A percentile compares a stretch with the other conserved stretches of the same genome.
Evolutionary conservation across 2,113 vertebrate species (phyloP).

Genomic region (Nyctereutes procyonoides): DNA sequence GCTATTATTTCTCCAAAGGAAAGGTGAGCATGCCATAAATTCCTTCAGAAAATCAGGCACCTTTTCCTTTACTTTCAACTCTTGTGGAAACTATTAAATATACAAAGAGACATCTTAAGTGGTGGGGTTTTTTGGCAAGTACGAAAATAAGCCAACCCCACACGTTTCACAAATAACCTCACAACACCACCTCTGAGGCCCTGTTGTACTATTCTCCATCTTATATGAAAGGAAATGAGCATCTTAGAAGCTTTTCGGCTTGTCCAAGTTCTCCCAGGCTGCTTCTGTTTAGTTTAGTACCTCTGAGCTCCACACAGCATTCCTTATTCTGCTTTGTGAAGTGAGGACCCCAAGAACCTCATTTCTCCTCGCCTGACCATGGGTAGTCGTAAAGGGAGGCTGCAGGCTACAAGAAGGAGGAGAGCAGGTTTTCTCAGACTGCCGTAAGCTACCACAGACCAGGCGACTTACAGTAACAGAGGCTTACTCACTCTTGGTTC

Average conservation of each 20-base stretch:
- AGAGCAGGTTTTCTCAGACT: neutral
- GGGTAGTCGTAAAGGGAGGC: neutral
- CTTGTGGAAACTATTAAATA: neutral
- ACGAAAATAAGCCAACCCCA: neutral
- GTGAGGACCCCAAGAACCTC: neutral
- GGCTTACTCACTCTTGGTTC: neutral
- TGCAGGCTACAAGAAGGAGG: neutral
- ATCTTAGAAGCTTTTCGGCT: neutral
- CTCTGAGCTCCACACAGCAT: neutral
- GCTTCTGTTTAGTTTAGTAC: neutral
- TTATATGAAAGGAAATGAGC: neutral
- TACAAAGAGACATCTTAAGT: neutral
- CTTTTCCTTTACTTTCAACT: neutral
- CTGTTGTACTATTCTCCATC: no score
- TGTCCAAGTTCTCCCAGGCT: neutral
- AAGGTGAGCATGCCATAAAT: neutral
- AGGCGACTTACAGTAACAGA: neutral
- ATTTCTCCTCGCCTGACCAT: neutral
- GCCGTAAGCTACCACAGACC: neutral
- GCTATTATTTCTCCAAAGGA: neutral
- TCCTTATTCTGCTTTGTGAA: neutral
- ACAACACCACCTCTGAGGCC: accelerated
- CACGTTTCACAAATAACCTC: neutral
- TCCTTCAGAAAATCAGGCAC: neutral
- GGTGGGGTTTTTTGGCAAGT: neutral